Percentiles rank a stretch among this genome's conserved stretches.
These are phyloP conservation scores for Nysson spinosus DNA, from an alignment of 2,888 invertebrate species.

Conservation along the genomic window DNA sequence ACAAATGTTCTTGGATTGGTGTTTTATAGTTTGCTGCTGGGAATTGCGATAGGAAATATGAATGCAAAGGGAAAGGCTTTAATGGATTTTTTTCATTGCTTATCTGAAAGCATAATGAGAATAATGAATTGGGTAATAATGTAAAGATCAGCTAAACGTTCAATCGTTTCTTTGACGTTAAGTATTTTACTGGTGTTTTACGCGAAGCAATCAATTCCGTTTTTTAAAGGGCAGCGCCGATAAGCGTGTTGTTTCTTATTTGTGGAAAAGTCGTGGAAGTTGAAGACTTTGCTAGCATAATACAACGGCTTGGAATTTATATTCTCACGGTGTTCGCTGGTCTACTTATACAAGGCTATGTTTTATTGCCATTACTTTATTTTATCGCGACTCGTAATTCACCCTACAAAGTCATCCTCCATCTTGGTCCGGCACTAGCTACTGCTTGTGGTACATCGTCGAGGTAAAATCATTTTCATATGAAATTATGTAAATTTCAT, in stretches of 20 bases:
- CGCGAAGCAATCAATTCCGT: no score
- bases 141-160: slow-evolving; percentile 80
- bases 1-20: slow-evolving; percentile 93
- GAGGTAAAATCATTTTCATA: no score
- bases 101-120: slow-evolving; percentile 95
- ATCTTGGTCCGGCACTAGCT: slow-evolving; percentile 93
- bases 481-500: no score
- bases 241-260: slow-evolving; percentile 92
- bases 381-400: slow-evolving; percentile 88
- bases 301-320: slow-evolving; percentile 93
- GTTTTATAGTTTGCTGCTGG: slow-evolving; percentile 89
- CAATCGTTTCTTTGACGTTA: not conserved
- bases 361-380: slow-evolving; percentile 92
- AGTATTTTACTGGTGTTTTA: no score
- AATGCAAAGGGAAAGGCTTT: slow-evolving; percentile 86
- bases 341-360: slow-evolving; percentile 92
- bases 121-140: slow-evolving; percentile 97
- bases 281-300: slow-evolving; percentile 87
- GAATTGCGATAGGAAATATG: slow-evolving; percentile 92
- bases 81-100: slow-evolving; percentile 88
- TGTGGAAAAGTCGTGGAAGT: slow-evolving; percentile 94
- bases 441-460: slow-evolving; percentile 98
- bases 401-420: slow-evolving; percentile 88
- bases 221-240: slow-evolving; percentile 86
- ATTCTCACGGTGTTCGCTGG: slow-evolving; percentile 94